These are phyloP conservation scores for Yponomeuta malinellus DNA, from an alignment of 2,888 invertebrate species.

Conservation along the genomic window DNA sequence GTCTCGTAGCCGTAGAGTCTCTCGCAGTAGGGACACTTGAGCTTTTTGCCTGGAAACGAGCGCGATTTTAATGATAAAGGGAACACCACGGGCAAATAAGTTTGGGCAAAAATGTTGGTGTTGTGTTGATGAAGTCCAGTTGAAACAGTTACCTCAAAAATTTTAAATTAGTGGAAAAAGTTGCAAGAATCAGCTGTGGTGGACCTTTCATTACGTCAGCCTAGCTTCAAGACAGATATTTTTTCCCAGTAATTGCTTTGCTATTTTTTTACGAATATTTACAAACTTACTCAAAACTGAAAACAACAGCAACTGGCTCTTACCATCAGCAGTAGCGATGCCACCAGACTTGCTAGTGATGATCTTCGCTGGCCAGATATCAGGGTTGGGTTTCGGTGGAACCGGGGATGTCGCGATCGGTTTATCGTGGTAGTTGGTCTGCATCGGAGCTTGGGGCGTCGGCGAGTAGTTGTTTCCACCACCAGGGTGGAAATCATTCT, in stretches of 20 bases:
- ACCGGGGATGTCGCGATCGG: constrained; percentile 67
- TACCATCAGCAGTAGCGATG: constrained; percentile 90
- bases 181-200: no score
- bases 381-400: constrained; percentile 76
- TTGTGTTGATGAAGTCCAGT: no score
- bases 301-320: constrained; percentile 30
- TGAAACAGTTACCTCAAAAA: no score
- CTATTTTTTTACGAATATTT: background rate
- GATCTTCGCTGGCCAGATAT: constrained; percentile 78
- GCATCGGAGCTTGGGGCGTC: constrained; percentile 73
- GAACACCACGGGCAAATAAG: no score
- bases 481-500: constrained; percentile 71
- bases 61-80: background rate
- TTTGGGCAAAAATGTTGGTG: no score
- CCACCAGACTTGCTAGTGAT: constrained; percentile 85
- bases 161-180: no score
- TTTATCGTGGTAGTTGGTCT: constrained; percentile 65
- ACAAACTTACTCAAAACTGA: background rate
- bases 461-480: constrained; percentile 75
- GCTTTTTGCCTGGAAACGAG: constrained; percentile 84
- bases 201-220: no score
- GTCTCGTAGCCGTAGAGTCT: constrained; percentile 95
- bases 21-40: constrained; percentile 95
- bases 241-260: no score
- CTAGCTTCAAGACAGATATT: no score